phyloP scores from a whole-genome alignment of 2,113 vertebrate species.

The Nipponia nippon region DNA sequence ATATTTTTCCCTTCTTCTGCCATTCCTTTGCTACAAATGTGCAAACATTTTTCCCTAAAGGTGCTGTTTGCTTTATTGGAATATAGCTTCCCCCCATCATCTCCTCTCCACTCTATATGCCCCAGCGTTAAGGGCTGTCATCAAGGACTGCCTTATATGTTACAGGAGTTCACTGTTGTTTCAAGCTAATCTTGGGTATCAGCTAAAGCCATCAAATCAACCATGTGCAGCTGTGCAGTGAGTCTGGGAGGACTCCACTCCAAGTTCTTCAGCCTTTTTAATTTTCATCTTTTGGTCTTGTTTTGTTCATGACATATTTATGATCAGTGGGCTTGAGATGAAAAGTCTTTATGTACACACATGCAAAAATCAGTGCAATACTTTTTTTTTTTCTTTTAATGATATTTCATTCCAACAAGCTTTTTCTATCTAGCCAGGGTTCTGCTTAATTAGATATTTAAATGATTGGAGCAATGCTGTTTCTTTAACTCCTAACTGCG shows the following conservation, averaged over 20 bases:
- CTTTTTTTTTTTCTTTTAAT: neutral
- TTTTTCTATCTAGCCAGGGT: constrained; percentile 33
- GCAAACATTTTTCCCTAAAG: neutral
- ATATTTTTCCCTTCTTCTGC: constrained; percentile 44
- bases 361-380: neutral
- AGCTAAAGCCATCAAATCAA: constrained; percentile 22
- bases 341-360: neutral
- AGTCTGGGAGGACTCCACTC: neutral
- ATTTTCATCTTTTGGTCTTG: neutral
- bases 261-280: neutral
- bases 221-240: neutral
- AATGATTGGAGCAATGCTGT: constrained; percentile 75
- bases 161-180: neutral
- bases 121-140: constrained; percentile 14
- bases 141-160: neutral
- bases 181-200: constrained; percentile 16
- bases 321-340: neutral
- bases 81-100: neutral
- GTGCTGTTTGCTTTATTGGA: neutral
- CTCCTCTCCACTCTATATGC: neutral
- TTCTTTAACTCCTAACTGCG: constrained; percentile 77
- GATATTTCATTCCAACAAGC: constrained; percentile 12
- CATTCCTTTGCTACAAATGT: constrained; percentile 38
- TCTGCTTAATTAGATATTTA: constrained; percentile 80
- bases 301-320: neutral